Evolutionary conservation across 1,140 invertebrate genomes (phyloP).

Genomic region (Samia ricini): DNA sequence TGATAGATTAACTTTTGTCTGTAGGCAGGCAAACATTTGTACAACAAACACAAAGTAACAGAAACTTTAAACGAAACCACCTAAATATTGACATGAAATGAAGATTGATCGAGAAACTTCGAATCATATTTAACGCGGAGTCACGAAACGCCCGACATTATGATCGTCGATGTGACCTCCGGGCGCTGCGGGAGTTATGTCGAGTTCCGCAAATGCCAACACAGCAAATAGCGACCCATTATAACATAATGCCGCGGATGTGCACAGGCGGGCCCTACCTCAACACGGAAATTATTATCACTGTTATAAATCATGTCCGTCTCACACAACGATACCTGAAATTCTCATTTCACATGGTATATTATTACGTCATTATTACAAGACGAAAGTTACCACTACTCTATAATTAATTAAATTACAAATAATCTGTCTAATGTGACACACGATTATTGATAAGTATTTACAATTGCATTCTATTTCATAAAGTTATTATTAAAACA

Average conservation of each 20-base stretch:
- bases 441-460: no score
- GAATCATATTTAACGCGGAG: neutral
- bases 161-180: constrained; percentile 22
- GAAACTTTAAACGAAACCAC: neutral
- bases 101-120: neutral
- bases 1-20: neutral
- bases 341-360: constrained; percentile 27
- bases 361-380: neutral
- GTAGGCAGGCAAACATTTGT: no score
- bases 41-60: neutral
- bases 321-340: constrained; percentile 41
- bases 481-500: no score
- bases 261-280: constrained; percentile 44
- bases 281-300: constrained; percentile 62
- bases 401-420: neutral
- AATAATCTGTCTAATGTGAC: neutral
- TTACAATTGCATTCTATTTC: no score
- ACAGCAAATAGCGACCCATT: constrained; percentile 31
- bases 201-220: constrained; percentile 30
- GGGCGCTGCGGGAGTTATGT: constrained; percentile 15
- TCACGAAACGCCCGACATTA: constrained; percentile 14
- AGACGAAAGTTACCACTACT: neutral
- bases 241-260: constrained; percentile 31
- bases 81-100: neutral
- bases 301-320: constrained; percentile 49